Evolutionary conservation across 2,888 invertebrate species (phyloP).

Genomic region (Linnaemya vulpina): DNA sequence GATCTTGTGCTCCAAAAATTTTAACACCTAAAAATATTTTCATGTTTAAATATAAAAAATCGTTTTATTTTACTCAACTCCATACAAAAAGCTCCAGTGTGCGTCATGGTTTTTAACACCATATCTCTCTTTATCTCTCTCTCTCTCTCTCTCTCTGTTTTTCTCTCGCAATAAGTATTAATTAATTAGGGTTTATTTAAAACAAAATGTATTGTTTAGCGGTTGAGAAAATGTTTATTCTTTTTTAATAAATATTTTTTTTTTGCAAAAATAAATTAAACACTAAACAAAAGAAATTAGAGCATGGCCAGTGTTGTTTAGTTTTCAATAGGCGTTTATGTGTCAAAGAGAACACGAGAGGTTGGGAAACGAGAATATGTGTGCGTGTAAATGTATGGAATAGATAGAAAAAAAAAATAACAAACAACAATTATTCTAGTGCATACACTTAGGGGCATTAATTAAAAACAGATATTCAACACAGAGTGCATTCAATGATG

Average conservation of each 20-base stretch:
- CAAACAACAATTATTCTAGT: slow-evolving; percentile 55
- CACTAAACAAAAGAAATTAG: slow-evolving; percentile 49
- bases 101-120: background rate
- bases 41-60: too few species aligned
- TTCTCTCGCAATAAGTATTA: slow-evolving; percentile 3
- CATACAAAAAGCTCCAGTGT: too few species aligned
- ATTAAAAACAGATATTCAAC: slow-evolving; percentile 62
- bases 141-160: too few species aligned
- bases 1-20: too few species aligned
- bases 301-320: slow-evolving; percentile 49
- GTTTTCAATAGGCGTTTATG: background rate
- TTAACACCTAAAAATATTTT: too few species aligned
- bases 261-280: slow-evolving; percentile 51
- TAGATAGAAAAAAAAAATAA: background rate
- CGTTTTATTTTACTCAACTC: too few species aligned
- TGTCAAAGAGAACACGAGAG: background rate
- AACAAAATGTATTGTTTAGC: slow-evolving; percentile 17
- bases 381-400: too few species aligned
- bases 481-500: slow-evolving; percentile 44
- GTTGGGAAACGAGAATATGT: background rate
- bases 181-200: slow-evolving; percentile 45
- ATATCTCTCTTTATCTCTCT: background rate
- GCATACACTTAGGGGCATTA: slow-evolving; percentile 66
- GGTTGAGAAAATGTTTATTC: slow-evolving; percentile 12
- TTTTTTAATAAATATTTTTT: background rate